Evolutionary conservation across 1,140 invertebrate species (phyloP).

Genomic region (Drosophila nasuta): DNA sequence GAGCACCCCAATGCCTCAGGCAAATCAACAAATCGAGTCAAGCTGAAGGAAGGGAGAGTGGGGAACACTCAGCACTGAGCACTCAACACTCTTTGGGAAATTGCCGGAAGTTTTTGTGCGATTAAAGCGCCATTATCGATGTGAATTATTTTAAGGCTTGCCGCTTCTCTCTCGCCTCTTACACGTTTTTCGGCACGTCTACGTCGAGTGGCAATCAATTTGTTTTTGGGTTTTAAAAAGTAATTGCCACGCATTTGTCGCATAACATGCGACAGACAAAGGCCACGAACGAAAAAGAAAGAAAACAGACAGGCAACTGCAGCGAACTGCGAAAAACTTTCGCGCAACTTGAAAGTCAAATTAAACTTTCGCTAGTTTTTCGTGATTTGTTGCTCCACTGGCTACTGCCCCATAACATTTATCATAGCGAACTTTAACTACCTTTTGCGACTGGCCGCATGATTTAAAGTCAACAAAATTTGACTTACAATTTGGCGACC

Average conservation of each 20-base stretch:
- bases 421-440: conserved; percentile 55
- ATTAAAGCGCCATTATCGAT: conserved; percentile 82
- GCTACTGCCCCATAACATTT: conserved; percentile 47
- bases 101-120: conserved; percentile 79
- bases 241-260: conserved; percentile 77
- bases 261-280: conserved; percentile 33
- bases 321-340: conserved; percentile 55
- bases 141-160: conserved; percentile 77
- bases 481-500: conserved; percentile 27
- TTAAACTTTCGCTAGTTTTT: conserved; percentile 75
- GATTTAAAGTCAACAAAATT: conserved; percentile 31
- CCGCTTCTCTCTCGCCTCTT: neutral
- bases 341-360: conserved; percentile 76
- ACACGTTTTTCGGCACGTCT: conserved; percentile 14
- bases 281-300: conserved; percentile 1
- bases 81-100: conserved; percentile 75
- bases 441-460: conserved; percentile 16
- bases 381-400: conserved; percentile 59
- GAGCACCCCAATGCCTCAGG: conserved; percentile 41
- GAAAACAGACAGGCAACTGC: neutral
- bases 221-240: conserved; percentile 70
- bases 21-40: conserved; percentile 64
- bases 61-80: conserved; percentile 62
- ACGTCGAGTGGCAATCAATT: conserved; percentile 70
- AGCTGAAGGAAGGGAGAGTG: conserved; percentile 1